Conservation (phyloP, 2,797 vertebrate genomes). For the Paramormyrops hopkinsi region DNA sequence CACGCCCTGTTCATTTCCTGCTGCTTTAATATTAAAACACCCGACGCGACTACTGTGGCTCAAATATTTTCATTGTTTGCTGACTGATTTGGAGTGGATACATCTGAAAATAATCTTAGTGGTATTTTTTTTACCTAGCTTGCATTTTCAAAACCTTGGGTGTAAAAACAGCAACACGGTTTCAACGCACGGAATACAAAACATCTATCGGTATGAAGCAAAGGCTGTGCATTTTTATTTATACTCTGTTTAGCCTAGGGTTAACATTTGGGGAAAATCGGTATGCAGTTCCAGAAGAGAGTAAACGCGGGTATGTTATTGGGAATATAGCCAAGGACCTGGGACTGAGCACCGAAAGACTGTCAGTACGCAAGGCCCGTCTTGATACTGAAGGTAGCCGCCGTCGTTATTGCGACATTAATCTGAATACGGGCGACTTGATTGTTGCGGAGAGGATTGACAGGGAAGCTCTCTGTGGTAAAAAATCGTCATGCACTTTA, state of each 20-base stretch:
- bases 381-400: conserved; percentile 34
- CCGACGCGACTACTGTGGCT: neutral
- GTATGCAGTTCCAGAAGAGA: conserved; percentile 42
- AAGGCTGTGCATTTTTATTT: neutral
- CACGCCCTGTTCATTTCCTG: neutral
- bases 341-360: conserved; percentile 24
- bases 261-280: conserved; percentile 37
- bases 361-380: conserved; percentile 41
- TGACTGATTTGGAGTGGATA: neutral
- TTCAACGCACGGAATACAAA: conserved; percentile 17
- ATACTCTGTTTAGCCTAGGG: neutral
- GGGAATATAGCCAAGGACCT: conserved; percentile 50
- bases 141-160: neutral
- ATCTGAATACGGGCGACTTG: conserved; percentile 37
- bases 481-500: conserved; percentile 45
- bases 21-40: neutral
- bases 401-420: conserved; percentile 34
- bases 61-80: neutral
- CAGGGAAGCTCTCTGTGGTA: conserved; percentile 52
- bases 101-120: neutral
- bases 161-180: neutral
- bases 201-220: neutral
- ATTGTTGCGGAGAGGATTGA: conserved; percentile 46
- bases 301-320: conserved; percentile 41
- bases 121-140: neutral